These are phyloP conservation scores for Oreamnos americanus DNA, from an alignment of 2,113 vertebrate genomes.

Conservation along the genomic window DNA sequence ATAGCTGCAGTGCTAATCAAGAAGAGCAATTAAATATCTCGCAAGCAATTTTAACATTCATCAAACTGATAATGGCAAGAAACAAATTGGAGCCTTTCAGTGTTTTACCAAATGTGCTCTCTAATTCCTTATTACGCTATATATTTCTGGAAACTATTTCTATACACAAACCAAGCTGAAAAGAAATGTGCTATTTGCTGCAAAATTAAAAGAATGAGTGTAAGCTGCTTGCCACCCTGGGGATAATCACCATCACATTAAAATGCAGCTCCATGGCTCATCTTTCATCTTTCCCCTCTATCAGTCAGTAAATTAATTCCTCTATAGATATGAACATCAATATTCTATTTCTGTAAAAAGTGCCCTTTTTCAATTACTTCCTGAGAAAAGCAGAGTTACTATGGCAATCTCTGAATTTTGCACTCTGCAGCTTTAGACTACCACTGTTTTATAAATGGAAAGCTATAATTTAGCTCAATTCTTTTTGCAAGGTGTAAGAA, in stretches of 20 bases:
- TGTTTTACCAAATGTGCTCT: constrained; percentile 72
- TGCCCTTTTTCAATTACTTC: constrained; percentile 63
- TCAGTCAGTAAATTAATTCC: constrained; percentile 76
- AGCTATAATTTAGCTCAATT: constrained; percentile 76
- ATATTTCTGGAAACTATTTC: constrained; percentile 72
- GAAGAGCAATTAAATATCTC: constrained; percentile 71
- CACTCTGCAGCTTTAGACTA: constrained; percentile 48
- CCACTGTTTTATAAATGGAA: constrained; percentile 69
- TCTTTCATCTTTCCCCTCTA: constrained; percentile 68
- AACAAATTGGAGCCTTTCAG: constrained; percentile 77
- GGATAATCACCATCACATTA: constrained; percentile 64
- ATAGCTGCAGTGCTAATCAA: constrained; percentile 62
- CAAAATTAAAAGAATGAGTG: constrained; percentile 67
- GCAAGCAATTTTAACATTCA: constrained; percentile 76
- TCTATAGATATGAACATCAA: constrained; percentile 76
- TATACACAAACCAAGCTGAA: constrained; percentile 59
- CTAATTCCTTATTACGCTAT: constrained; percentile 67
- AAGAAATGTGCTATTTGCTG: constrained; percentile 62
- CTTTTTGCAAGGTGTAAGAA: constrained; percentile 51
- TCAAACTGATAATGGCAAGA: constrained; percentile 78
- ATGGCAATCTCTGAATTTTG: constrained; percentile 56
- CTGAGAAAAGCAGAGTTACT: constrained; percentile 63
- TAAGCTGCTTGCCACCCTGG: constrained; percentile 52
- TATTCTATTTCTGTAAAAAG: constrained; percentile 75
- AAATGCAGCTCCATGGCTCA: constrained; percentile 61